phyloP scores from a whole-genome alignment of 2,888 invertebrate species.

The Oscheius myriophilus region DNA sequence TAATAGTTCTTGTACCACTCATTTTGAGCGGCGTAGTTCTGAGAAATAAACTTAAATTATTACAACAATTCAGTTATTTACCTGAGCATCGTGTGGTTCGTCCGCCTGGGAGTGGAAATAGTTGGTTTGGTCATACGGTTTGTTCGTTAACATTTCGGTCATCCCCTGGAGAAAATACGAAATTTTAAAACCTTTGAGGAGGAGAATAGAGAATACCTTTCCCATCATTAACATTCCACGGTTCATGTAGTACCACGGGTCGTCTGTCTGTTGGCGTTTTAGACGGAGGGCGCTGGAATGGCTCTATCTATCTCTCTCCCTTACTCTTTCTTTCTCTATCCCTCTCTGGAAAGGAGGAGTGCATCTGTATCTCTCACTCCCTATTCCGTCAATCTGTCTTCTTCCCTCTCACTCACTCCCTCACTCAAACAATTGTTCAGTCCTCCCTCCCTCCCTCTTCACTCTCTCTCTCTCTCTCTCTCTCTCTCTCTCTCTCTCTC shows the following conservation, averaged over 20 bases:
- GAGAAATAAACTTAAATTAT: neutral
- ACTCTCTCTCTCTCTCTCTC: too few species aligned
- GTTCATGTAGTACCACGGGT: slow-evolving; percentile 21
- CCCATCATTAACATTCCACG: slow-evolving; percentile 23
- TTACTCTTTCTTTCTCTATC: too few species aligned
- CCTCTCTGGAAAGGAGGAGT: too few species aligned
- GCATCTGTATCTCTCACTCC: too few species aligned
- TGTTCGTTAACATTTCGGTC: slow-evolving; percentile 17
- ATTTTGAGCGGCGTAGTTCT: neutral
- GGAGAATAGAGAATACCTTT: too few species aligned
- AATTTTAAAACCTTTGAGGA: too few species aligned
- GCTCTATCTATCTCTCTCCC: too few species aligned
- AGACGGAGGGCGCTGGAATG: neutral
- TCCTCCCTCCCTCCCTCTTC: too few species aligned
- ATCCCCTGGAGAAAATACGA: neutral
- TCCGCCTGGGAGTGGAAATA: slow-evolving; percentile 1
- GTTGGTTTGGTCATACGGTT: slow-evolving; percentile 3
- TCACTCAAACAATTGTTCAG: too few species aligned
- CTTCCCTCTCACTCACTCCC: too few species aligned
- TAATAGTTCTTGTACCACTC: slow-evolving; percentile 19
- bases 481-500: too few species aligned
- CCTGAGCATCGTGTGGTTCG: slow-evolving; percentile 15
- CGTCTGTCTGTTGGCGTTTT: slow-evolving; percentile 21
- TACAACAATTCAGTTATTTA: neutral
- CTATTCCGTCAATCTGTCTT: too few species aligned